Evolutionary conservation across 2,113 vertebrate genomes (phyloP), one percentile per base, ranked within the genome.

Genomic region (Neomonachus schauinslandi): DNA sequence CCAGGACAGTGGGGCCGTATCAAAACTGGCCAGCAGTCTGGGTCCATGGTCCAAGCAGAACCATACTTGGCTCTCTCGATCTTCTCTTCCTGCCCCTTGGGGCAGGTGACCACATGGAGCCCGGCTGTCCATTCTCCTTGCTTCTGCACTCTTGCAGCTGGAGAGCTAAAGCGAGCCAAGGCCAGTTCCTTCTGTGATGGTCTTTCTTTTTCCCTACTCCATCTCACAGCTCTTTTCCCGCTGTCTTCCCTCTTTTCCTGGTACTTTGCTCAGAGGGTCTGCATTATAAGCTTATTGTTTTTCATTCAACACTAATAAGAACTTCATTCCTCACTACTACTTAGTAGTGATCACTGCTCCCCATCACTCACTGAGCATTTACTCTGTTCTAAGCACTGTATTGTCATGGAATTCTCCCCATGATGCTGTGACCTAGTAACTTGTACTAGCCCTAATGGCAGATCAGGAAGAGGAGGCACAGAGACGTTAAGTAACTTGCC

Each of bases 51-150:
- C 63, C 42, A 4, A 13, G 36, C 63, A 71, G 71, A 84, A 3
- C 53, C 28, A 5, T 0, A 0, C 10, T 21, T 33, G 19, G 79
- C 76, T 42, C 49, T 61, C 4, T 67, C 31, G 0, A 42, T 21
- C 53, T 11, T 12, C 46, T 42, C 53, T 67, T 83, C 57, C 89
- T 72, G 74, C n/a, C 39, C 31, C 36, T 31, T 77, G 22, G 12
- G 4, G 22, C 31, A 4, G 88, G n/a, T 3, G 18, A 61, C 19
- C n/a, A 42, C 0, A 0, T 0, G 33, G 28, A 26, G 26, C 67
- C 51, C 2, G 2, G 15, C 4, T 22, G 49, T 69, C 36, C 51
- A 8, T 31, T 2, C 8, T 2, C 9, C 5, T 11, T 0, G 39
- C 42, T 51, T 22, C 36, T 33, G 55, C 19, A 9, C 36, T 24